Base-by-base conservation (phyloP, 2,888 invertebrate genomes). In the Euspilapteryx auroguttella region DNA sequence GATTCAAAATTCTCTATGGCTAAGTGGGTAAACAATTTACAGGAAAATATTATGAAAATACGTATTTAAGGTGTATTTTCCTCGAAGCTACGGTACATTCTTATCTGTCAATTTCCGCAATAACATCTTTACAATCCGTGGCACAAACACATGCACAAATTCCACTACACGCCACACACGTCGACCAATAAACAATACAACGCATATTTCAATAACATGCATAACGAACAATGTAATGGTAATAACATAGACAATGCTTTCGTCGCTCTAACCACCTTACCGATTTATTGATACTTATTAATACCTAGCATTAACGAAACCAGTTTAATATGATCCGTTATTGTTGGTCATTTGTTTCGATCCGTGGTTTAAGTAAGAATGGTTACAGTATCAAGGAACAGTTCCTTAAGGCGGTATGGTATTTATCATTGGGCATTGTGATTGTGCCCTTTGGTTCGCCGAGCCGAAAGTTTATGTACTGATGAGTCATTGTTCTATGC, bases 151-250 rank as follows among this genome's bases (percentile, higher is more conserved):
- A n/a, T n/a, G n/a, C n/a, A n/a, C n/a, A n/a, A n/a, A n/a, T 17
- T 17, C 8, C 17, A 17, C 17, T 17, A 17, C 5, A 17, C 17
- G 17, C 17, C 17, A 17, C 17, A 17, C 17, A 17, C 17, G 17
- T 17, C 17, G 17, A 17, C 5, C 17, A 73, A 68, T 71, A 73
- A 69, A 62, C 62, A 42, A 17, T 17, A 8, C 17, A 55, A 66
- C 63, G 59, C 64, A 65, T 66, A 66, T 66, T 69, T 69, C 66
- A 73, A 73, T 69, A 69, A 23, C 12, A 23, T 68, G 63, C 69
- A 56, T 57, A 56, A 54, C 47, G 62, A 69, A 69, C 71, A 73
- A 73, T 71, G 58, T 68, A 65, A 63, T 61, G 61, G 64, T 66
- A 57, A 61, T 63, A 46, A 49, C 50, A 54, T 51, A 66, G 53